Conservation (phyloP, 92 coral and sea anemone genomes). For the Diadumene lineata region DNA sequence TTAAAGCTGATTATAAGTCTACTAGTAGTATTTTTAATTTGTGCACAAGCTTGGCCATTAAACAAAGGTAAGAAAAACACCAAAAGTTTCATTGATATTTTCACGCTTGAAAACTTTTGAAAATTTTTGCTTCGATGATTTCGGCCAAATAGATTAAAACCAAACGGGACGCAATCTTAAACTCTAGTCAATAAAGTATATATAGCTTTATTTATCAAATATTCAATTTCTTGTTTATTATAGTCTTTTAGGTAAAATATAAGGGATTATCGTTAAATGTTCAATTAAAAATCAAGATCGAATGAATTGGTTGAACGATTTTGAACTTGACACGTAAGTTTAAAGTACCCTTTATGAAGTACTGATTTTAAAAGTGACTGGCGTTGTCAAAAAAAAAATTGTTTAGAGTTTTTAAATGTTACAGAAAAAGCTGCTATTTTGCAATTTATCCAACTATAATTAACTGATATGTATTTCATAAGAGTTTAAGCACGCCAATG, state of each 20-base stretch:
- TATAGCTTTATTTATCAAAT: background rate
- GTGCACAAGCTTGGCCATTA: conserved; percentile 27
- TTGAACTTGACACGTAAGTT: background rate
- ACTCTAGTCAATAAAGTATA: background rate
- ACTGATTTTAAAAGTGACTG: too few relatives aligned
- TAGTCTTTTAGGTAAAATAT: too few relatives aligned
- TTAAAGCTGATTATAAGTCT: conserved; percentile 55
- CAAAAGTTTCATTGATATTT: background rate
- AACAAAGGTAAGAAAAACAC: conserved; percentile 35
- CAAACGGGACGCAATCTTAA: background rate
- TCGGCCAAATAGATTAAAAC: background rate
- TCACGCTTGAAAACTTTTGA: conserved; percentile 25
- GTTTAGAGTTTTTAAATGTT: too few relatives aligned
- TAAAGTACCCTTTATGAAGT: background rate
- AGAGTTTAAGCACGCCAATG: too few relatives aligned
- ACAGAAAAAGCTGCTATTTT: too few relatives aligned
- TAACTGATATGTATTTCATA: too few relatives aligned
- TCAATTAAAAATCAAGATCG: background rate
- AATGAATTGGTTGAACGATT: background rate
- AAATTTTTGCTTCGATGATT: conserved; percentile 22
- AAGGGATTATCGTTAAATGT: background rate
- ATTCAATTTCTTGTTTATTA: too few relatives aligned
- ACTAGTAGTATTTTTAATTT: conserved; percentile 42
- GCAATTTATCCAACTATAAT: too few relatives aligned
- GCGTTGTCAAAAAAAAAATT: too few relatives aligned